Conservation (phyloP, 1,140 invertebrate species). For the Latrodectus geometricus region DNA sequence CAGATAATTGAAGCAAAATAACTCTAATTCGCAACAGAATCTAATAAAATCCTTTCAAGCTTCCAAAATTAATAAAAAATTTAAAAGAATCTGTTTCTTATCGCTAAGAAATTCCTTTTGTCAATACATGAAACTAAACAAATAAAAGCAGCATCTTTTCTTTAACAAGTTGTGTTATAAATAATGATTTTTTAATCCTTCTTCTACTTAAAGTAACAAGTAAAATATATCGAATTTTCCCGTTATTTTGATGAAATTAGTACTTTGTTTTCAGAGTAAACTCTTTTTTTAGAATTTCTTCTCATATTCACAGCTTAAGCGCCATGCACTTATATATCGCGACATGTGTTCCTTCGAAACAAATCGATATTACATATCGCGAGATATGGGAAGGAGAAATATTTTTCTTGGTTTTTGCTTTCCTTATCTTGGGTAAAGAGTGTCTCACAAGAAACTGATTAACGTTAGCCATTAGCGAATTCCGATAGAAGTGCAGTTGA, state of each 20-base stretch:
- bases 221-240: slow-evolving; percentile 54
- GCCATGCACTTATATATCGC: slow-evolving; percentile 5
- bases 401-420: slow-evolving; percentile 38
- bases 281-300: slow-evolving; percentile 9
- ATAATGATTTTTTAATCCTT: slow-evolving; percentile 55
- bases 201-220: slow-evolving; percentile 44
- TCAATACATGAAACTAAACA: slow-evolving; percentile 13
- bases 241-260: slow-evolving; percentile 53
- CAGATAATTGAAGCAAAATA: too few species aligned
- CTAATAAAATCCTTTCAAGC: too few species aligned
- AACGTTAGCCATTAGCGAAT: slow-evolving; percentile 56
- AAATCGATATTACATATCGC: slow-evolving; percentile 52
- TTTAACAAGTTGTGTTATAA: slow-evolving; percentile 2
- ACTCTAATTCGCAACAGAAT: too few species aligned
- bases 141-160: not conserved
- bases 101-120: not conserved
- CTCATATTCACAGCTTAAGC: slow-evolving; percentile 28
- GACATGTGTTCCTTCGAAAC: slow-evolving; percentile 31
- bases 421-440: slow-evolving; percentile 51
- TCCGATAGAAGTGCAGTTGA: slow-evolving; percentile 48
- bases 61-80: too few species aligned
- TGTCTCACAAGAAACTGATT: slow-evolving; percentile 44
- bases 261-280: not conserved
- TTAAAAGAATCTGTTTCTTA: slow-evolving; percentile 25
- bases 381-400: slow-evolving; percentile 55